Evolutionary conservation across 2,888 invertebrate species (phyloP), one percentile per base, ranked within the genome.

Genomic region (Parnassius mnemosyne): DNA sequence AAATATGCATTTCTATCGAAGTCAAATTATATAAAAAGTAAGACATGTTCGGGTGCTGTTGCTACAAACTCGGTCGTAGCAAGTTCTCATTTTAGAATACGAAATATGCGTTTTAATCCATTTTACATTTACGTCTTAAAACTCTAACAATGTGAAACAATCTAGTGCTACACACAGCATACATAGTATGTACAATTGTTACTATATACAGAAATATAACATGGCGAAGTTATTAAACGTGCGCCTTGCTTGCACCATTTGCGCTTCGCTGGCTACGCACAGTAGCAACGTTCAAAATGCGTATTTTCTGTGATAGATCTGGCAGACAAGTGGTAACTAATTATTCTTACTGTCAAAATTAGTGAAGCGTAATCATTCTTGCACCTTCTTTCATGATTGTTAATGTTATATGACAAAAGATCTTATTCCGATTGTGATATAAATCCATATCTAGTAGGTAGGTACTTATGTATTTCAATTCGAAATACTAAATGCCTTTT

Each of bases 131-230:
- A 63, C 61, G 79, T 74, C 87, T 87, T 87, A 87, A 70, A 76
- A 76, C 64, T 72, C 82, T 87, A 87, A 78, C 77, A 80, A 82
- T 73, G 76, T 84, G 83, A 84, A 85, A 86, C 83, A 81, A 84
- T 82, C 87, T 89, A 81, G 77, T 78, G 75, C 84, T 87, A 89
- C 84, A 83, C 83, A 84, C 83, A 80, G 82, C 89, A 89, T 89
- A 89, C 87, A 87, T 79, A 85, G 87, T 89, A 89, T 90, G 88
- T 90, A 90, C 90, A 90, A 76, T 81, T 74, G 73, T 81, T 80
- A 80, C 77, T 89, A 89, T 89, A 80, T 87, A 89, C 87, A 90
- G 78, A 76, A 81, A 81, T 81, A 84, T 77, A 80, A 81, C 73
- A 80, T 80, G 81, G 82, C 82, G 81, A 79, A 82, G 77, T 72